Evolutionary conservation across 2,113 vertebrate genomes (phyloP), one percentile per base, ranked within the genome.

Genomic region (Hippoglossus stenolepis): DNA sequence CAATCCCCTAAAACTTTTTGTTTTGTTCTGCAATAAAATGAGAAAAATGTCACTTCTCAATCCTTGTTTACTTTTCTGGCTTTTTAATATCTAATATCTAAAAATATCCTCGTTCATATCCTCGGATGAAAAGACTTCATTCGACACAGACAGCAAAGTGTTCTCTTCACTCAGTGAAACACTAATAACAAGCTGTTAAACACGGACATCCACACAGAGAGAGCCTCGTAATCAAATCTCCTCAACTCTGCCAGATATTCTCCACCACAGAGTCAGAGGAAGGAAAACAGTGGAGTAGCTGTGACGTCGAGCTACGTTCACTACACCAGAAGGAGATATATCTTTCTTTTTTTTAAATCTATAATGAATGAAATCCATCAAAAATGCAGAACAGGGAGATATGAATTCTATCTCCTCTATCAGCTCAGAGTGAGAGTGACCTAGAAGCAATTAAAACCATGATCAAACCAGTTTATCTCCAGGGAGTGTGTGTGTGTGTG

Each of bases 341-440:
- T 13, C 3, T 43, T 40, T 0, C 2, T 13, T 24, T 61, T 43
- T 43, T 31, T 51, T 65, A 43, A 23, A 85, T 54, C 65, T 65
- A 79, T 85, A 82, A 93, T 79, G 73, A 83, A 88, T 87, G 75
- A 14, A 17, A 35, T 17, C 43, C 31, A 87, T 90, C 75, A 90
- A 90, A 89, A 84, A 90, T 88, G 84, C 86, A 90, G 14, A 31
- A 59, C 40, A 17, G 0, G 28, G 59, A 58, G 70, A 85, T 21
- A 43, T 65, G 68, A 80, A 66, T 64, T 79, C 40, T 38, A 64
- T 64, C 51, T 75, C 49, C 60, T 73, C 49, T 23, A 47, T 76
- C 77, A 63, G 81, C 75, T 71, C 57, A 31, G 67, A 80, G 76
- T 59, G 35, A 62, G 47, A 65, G 14, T 82, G 85, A 87, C 80